Evolutionary conservation across 2,113 vertebrate species (phyloP), one percentile per base, ranked within the genome.

Genomic region (Ramphastos sulfuratus): DNA sequence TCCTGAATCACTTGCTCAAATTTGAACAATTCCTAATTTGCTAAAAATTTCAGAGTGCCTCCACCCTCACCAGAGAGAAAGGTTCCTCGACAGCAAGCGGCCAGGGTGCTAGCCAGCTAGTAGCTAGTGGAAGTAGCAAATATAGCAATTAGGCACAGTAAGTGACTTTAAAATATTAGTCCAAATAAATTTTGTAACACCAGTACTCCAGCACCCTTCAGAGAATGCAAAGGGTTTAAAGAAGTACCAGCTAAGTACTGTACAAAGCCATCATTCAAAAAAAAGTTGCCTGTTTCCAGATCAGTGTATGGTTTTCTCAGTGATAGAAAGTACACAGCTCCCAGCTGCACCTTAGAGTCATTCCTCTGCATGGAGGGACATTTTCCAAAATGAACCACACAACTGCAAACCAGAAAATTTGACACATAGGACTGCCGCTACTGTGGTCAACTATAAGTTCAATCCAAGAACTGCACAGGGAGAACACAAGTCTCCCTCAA

Each of bases 241-340:
- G 39, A 58, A 82, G 46, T 28, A 27, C n/a, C 50, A 48, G 14
- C 37, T 44, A 75, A 82, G 55, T 55, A 33, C 4, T 28, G 5
- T 21, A 5, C 18, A 74, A 75, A 80, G 14, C 15, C 20, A 73
- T 9, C 0, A 20, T 58, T 48, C 1, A 2, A 52, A 82, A 82
- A 82, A 73, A 50, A 0, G 0, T 2, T 2, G 1, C 16, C 15
- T 19, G 6, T 39, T 76, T 82, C 35, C 59, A 70, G 52, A 27
- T 30, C 17, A 65, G 19, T 6, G 3, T 9, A 21, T 4, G 30
- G 15, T 20, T 65, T 73, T 11, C n/a, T 17, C 50, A 37, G 39
- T 25, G 31, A 42, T 3, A 37, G 35, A 18, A 18, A 42, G 48
- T 12, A 25, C 31, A 82, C 1, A 5, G 66, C 18, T 79, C 21